phyloP scores from a whole-genome alignment of 2,888 invertebrate species.

The Metellina segmentata region DNA sequence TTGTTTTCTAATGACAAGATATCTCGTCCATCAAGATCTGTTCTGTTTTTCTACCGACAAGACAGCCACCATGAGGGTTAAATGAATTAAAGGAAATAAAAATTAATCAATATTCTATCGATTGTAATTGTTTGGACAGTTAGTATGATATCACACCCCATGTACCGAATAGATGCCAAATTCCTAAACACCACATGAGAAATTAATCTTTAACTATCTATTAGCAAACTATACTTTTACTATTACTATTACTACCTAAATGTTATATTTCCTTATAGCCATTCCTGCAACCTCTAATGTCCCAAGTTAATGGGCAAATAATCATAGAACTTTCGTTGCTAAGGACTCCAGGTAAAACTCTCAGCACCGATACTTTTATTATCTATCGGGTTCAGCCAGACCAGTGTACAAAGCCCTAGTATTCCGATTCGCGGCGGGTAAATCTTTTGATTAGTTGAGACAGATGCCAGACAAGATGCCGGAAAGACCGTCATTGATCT shows the following conservation, averaged over 20 bases:
- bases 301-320: not conserved
- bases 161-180: no score
- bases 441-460: slow-evolving; percentile 69
- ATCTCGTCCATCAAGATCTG: no score
- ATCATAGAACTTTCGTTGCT: not conserved
- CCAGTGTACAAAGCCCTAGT: slow-evolving; percentile 27
- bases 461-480: slow-evolving; percentile 58
- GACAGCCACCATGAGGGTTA: no score
- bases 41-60: no score
- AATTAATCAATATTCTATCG: no score
- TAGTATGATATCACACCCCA: no score
- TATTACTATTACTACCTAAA: not conserved
- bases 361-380: not conserved
- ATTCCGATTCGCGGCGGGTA: slow-evolving; percentile 11
- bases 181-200: no score
- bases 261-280: not conserved
- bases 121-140: no score
- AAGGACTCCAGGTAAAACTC: not conserved
- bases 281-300: not conserved
- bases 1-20: no score
- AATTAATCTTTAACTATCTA: no score
- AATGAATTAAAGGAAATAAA: no score
- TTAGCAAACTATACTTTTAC: not conserved
- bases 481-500: slow-evolving; percentile 51
- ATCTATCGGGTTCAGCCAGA: not conserved